These are phyloP conservation scores for Drosophila stalkeri DNA, from an alignment of 2,888 invertebrate genomes.

Conservation along the genomic window DNA sequence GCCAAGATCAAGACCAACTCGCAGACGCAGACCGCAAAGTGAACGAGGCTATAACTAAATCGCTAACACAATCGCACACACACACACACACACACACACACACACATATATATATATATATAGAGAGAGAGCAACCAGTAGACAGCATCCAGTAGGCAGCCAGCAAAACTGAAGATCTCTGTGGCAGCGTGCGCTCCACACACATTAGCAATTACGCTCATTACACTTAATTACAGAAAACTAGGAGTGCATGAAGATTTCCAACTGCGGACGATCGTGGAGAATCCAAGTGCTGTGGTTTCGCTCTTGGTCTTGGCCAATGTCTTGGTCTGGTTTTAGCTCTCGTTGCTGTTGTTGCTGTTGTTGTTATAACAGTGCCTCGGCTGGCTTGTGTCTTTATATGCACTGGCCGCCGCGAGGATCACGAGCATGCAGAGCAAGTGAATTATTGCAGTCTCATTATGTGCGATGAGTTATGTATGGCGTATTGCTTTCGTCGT, in stretches of 20 bases:
- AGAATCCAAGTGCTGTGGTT: conserved; percentile 39
- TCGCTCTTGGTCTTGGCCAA: conserved; percentile 33
- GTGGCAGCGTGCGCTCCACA: conserved; percentile 59
- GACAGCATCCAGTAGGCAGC: conserved; percentile 17
- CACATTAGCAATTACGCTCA: conserved; percentile 84
- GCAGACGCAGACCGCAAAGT: conserved; percentile 18
- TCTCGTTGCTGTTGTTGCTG: conserved; percentile 29
- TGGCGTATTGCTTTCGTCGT: conserved; percentile 83
- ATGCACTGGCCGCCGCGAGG: conserved; percentile 66
- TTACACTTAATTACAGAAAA: conserved; percentile 84
- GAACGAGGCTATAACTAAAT: conserved; percentile 60
- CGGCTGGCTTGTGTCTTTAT: conserved; percentile 61
- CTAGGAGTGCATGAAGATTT: conserved; percentile 82
- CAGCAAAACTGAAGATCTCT: conserved; percentile 34
- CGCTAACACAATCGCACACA: conserved; percentile 46
- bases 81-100: background rate
- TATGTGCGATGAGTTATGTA: conserved; percentile 85
- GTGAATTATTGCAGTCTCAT: conserved; percentile 85
- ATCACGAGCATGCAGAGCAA: conserved; percentile 79
- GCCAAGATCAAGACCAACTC: conserved; percentile 50
- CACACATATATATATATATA: no score
- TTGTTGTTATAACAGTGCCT: conserved; percentile 63
- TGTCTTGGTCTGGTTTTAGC: conserved; percentile 10
- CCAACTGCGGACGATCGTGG: conserved; percentile 63
- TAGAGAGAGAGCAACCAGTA: background rate